These are phyloP conservation scores for Butastur rufipennis DNA, from an alignment of 2,113 vertebrate species.

Conservation along the genomic window DNA sequence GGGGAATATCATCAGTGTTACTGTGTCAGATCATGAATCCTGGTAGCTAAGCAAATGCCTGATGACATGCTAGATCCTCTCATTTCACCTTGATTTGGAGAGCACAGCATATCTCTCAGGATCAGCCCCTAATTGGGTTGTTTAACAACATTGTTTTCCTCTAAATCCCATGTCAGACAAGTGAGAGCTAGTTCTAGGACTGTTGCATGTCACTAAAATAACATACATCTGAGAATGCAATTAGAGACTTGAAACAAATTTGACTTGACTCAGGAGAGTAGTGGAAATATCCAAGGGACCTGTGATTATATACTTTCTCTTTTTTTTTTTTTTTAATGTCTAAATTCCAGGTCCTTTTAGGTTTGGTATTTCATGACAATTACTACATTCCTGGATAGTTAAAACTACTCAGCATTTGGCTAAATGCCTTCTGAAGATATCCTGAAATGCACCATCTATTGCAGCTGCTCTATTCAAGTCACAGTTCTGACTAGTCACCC, in stretches of 20 bases:
- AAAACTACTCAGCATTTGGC: constrained; percentile 41
- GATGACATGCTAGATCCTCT: not conserved
- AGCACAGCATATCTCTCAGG: not conserved
- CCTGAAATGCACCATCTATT: constrained; percentile 36
- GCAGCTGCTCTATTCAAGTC: constrained; percentile 58
- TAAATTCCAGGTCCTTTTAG: constrained; percentile 3
- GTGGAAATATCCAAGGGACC: not conserved
- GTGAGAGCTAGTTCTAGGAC: not conserved
- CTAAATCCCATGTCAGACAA: not conserved
- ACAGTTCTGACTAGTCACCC: constrained; percentile 47
- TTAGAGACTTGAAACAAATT: constrained; percentile 30
- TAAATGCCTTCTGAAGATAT: constrained; percentile 36
- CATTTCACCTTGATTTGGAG: not conserved
- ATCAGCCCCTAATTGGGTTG: not conserved
- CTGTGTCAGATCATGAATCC: not conserved
- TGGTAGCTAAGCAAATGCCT: not conserved
- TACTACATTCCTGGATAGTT: constrained; percentile 26
- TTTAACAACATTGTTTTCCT: not conserved
- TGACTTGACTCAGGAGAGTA: not conserved
- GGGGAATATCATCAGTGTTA: not conserved
- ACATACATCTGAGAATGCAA: not conserved
- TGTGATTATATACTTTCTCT: not conserved
- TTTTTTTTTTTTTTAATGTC: not conserved
- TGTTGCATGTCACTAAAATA: not conserved
- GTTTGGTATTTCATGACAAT: constrained; percentile 30